Conservation (phyloP, 2,797 vertebrate species). For the Ataeniobius toweri region DNA sequence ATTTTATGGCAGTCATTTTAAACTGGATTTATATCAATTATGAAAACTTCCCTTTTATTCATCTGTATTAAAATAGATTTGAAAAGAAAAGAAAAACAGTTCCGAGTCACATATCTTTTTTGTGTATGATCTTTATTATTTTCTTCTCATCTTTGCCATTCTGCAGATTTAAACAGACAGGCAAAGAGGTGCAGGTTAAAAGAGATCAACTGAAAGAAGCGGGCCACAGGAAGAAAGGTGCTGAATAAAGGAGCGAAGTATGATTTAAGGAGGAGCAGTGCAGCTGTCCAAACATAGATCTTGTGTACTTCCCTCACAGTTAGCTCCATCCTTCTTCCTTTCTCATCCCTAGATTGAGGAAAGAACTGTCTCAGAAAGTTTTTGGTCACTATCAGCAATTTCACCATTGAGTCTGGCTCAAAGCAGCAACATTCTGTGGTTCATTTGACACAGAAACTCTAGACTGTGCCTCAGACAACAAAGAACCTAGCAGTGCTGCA, state of each 20-base stretch:
- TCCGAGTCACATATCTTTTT: background rate
- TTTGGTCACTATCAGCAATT: background rate
- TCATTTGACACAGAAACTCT: background rate
- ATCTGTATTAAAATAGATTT: background rate
- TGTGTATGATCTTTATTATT: background rate
- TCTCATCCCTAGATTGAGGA: slow-evolving; percentile 2
- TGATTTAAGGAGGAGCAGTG: slow-evolving; percentile 31
- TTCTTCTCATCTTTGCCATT: background rate
- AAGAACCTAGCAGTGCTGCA: background rate
- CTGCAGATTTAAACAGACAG: slow-evolving; percentile 8
- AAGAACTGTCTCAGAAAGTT: background rate
- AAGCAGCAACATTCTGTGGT: background rate
- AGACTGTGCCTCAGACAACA: background rate
- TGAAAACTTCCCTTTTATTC: background rate
- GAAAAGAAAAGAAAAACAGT: too few species aligned
- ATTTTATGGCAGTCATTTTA: too few species aligned
- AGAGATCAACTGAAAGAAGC: slow-evolving; percentile 5
- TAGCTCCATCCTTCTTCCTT: slow-evolving; percentile 22
- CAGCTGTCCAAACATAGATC: slow-evolving; percentile 89
- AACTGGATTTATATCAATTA: background rate
- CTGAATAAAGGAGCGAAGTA: slow-evolving; percentile 27
- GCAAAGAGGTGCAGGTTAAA: background rate
- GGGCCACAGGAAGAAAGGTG: slow-evolving; percentile 17
- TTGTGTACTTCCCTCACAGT: slow-evolving; percentile 76
- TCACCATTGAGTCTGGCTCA: background rate